Evolutionary conservation across 2,888 invertebrate species (phyloP).

Genomic region (Patella caerulea): DNA sequence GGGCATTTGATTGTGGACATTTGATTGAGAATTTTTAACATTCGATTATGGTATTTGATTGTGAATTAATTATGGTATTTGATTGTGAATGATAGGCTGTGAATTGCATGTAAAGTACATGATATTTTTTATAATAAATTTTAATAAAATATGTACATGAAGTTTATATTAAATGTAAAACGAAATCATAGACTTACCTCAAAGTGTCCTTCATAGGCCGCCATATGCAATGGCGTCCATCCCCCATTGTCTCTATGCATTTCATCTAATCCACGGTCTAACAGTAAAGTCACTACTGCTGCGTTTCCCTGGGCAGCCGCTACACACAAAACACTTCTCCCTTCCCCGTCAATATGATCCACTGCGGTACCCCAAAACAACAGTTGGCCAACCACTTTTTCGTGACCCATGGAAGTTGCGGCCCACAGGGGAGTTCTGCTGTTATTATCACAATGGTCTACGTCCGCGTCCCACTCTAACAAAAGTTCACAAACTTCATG

Average conservation of each 20-base stretch:
- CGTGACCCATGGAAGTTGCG: slow-evolving; percentile 93
- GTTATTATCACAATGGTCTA: slow-evolving; percentile 83
- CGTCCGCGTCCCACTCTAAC: slow-evolving; percentile 92
- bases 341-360: slow-evolving; percentile 94
- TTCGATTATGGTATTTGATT: too few relatives aligned
- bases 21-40: too few relatives aligned
- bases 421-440: slow-evolving; percentile 67
- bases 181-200: slow-evolving; percentile 77
- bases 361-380: slow-evolving; percentile 97
- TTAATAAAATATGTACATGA: too few relatives aligned
- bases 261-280: slow-evolving; percentile 80
- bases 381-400: slow-evolving; percentile 85
- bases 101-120: too few relatives aligned
- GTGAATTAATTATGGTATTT: too few relatives aligned
- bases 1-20: too few relatives aligned
- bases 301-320: slow-evolving; percentile 74
- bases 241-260: slow-evolving; percentile 87
- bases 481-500: slow-evolving; percentile 80
- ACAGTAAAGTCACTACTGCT: slow-evolving; percentile 88
- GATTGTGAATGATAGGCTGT: too few relatives aligned
- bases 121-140: too few relatives aligned
- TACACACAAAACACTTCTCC: slow-evolving; percentile 81
- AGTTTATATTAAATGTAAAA: too few relatives aligned
- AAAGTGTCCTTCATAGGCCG: slow-evolving; percentile 92
- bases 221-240: slow-evolving; percentile 97